Base-by-base conservation (phyloP, 2,113 vertebrate genomes). In the Hippocampus mohnikei region DNA sequence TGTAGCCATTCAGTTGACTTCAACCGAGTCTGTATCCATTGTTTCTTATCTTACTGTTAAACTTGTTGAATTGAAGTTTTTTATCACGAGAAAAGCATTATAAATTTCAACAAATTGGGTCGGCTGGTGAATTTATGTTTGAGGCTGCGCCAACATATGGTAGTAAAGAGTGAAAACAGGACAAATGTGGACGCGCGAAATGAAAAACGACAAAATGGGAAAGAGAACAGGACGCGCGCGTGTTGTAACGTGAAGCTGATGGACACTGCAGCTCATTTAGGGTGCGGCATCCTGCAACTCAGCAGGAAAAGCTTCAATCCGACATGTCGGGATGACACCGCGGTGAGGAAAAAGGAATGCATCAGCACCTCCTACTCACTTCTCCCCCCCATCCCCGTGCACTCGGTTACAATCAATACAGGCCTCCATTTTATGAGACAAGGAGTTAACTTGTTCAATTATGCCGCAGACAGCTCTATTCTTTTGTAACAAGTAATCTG, bases 371-470 rank as follows among this genome's bases (percentile, higher is more conserved):
- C 74, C 80, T 87, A 91, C 88, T 94, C 91, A 84, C 76, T 87
- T 82, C 89, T 75, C 78, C 73, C 29, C 29, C 29, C 29, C n/a
- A 16, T 84, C 91, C 91, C 89, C 88, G 78, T 73, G 79, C 72
- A 82, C 70, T 76, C 78, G 82, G 81, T 81, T 81, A 91, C 93
- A 95, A 96, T 98, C 95, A 95, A 98, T 97, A 95, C 89, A 80
- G 91, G 93, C 93, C 94, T 95, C 94, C 94, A 96, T 96, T 96
- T 97, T 96, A 96, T 94, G 94, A 96, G 95, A 98, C 95, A 97
- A 95, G 96, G 94, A 97, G 96, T 97, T 97, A 98, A 98, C 95
- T 97, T 98, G 96, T 98, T 96, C 95, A 98, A 96, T 98, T 98
- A 98, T 79, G 85, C 91, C 91, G 90, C 94, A 97, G 96, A 98